Evolutionary conservation across 2,113 vertebrate genomes (phyloP).

Genomic region (Microtus montanus): DNA sequence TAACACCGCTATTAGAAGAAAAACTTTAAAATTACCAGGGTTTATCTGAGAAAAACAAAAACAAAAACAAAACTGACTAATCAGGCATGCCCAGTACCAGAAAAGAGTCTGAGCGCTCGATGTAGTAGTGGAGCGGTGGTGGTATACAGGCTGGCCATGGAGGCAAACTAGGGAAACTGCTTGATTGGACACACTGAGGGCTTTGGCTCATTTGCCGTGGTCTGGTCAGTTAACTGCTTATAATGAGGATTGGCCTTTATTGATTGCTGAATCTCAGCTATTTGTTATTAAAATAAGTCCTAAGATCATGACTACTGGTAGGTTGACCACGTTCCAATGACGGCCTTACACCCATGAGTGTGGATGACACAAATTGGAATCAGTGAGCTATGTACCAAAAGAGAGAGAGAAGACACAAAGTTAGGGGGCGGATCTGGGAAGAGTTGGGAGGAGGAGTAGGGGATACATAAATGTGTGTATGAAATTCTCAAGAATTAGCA

Average conservation of each 20-base stretch:
- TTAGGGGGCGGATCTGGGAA: background rate
- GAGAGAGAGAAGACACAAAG: background rate
- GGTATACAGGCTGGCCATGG: background rate
- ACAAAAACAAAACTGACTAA: background rate
- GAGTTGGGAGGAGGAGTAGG: background rate
- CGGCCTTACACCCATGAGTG: background rate
- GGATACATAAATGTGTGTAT: background rate
- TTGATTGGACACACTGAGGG: too few species aligned
- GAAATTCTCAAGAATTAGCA: background rate
- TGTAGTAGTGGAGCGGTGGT: too few species aligned
- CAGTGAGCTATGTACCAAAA: too few species aligned
- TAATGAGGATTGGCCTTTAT: background rate
- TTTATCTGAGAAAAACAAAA: background rate
- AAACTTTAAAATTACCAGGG: background rate
- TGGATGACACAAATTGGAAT: background rate
- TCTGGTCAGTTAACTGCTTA: too few species aligned
- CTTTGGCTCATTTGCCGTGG: too few species aligned
- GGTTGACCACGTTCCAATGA: background rate
- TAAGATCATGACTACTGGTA: background rate
- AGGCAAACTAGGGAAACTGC: background rate
- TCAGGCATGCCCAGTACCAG: background rate
- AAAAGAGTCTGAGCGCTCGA: background rate
- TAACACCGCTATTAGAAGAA: background rate
- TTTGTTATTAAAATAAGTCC: background rate
- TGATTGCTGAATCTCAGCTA: background rate